Evolutionary conservation across 2,888 invertebrate species (phyloP).

Genomic region (Pollenia angustigena): DNA sequence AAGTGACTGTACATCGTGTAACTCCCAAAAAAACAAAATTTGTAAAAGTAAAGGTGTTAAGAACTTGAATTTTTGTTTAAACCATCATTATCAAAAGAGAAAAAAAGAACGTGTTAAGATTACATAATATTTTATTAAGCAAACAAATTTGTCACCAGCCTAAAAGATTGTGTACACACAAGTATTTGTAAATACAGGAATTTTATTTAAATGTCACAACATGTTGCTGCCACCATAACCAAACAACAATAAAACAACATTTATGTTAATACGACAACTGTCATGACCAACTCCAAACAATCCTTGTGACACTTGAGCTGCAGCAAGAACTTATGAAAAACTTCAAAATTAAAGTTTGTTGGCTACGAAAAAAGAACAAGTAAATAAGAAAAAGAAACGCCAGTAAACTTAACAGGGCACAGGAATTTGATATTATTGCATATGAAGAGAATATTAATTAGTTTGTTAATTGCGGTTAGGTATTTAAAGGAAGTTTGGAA

Average conservation of each 20-base stretch:
- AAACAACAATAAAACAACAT: conserved; percentile 26
- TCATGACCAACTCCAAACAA: conserved; percentile 58
- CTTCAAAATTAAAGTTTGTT: conserved; percentile 48
- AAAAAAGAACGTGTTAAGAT: conserved; percentile 29
- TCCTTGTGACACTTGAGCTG: conserved; percentile 65
- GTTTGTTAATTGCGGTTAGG: conserved; percentile 24
- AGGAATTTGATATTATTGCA: conserved; percentile 50
- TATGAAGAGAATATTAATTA: conserved; percentile 64
- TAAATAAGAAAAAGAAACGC: not conserved
- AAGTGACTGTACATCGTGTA: conserved; percentile 19
- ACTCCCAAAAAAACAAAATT: not conserved
- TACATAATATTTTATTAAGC: conserved; percentile 33
- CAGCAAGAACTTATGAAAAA: conserved; percentile 13
- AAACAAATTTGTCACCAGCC: conserved; percentile 17
- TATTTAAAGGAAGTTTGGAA: conserved; percentile 37
- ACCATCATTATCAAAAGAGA: conserved; percentile 5
- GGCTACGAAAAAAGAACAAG: not conserved
- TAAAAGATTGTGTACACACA: too few species aligned
- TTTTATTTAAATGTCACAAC: conserved; percentile 5
- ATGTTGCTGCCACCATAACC: conserved; percentile 6
- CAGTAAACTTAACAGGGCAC: not conserved
- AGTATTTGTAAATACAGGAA: not conserved
- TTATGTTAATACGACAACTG: conserved; percentile 53
- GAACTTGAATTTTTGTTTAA: conserved; percentile 45
- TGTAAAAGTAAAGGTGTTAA: conserved; percentile 48